Percentiles rank a stretch among this genome's conserved stretches.
These are phyloP conservation scores for Oophaga sylvatica DNA, from an alignment of 2,797 vertebrate species.

Conservation along the genomic window DNA sequence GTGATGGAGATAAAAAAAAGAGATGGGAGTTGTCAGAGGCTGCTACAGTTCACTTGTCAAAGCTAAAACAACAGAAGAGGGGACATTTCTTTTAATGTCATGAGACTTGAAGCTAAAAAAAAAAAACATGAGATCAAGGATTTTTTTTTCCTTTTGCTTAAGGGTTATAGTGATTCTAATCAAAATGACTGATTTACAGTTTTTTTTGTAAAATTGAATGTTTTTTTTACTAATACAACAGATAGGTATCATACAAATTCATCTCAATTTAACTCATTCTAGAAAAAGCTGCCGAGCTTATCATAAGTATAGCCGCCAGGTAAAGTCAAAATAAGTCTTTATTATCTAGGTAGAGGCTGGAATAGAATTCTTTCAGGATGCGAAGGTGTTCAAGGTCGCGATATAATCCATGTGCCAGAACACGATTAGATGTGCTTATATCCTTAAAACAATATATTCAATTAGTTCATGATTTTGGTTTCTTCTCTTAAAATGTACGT, in stretches of 20 bases:
- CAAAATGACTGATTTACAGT: constrained; percentile 48
- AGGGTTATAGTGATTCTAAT: constrained; percentile 47
- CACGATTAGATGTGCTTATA: not conserved
- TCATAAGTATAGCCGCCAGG: constrained; percentile 56
- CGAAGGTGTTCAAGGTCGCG: constrained; percentile 38
- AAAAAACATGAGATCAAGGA: not conserved
- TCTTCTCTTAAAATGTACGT: not conserved
- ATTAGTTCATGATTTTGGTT: not conserved
- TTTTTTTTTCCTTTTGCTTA: constrained; percentile 23
- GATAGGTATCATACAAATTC: constrained; percentile 55
- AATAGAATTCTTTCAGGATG: constrained; percentile 55
- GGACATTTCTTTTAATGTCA: constrained; percentile 4
- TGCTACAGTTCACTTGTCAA: constrained; percentile 30
- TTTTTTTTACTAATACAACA: constrained; percentile 51
- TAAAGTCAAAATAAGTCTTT: constrained; percentile 48
- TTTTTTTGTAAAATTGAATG: constrained; percentile 10
- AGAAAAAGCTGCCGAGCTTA: constrained; percentile 50
- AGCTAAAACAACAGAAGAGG: constrained; percentile 10
- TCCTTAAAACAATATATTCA: not conserved
- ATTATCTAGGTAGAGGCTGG: constrained; percentile 39
- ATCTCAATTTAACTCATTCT: constrained; percentile 57
- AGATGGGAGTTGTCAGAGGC: constrained; percentile 41
- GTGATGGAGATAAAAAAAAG: constrained; percentile 65
- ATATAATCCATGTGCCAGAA: constrained; percentile 4
- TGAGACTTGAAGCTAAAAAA: constrained; percentile 1